phyloP scores from a whole-genome alignment of 1,140 invertebrate genomes.

The Oryzaephilus surinamensis region DNA sequence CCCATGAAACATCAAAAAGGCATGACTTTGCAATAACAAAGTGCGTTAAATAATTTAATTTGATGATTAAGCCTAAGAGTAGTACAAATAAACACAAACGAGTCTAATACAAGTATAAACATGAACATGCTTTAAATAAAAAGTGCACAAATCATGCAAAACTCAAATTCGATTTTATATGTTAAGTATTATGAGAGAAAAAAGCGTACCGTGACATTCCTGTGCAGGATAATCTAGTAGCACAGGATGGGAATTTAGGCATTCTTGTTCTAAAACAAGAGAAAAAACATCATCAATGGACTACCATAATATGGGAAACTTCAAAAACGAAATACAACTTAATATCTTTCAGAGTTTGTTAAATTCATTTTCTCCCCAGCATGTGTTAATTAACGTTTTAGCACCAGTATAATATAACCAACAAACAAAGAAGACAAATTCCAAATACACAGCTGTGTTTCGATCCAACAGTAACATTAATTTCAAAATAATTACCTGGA shows the following conservation, averaged over 20 bases:
- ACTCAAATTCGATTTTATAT: too few relatives aligned
- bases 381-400: background rate
- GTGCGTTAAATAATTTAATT: too few relatives aligned
- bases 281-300: conserved; percentile 7
- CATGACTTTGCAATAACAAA: too few relatives aligned
- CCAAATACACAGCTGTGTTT: background rate
- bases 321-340: too few relatives aligned
- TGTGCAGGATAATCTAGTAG: conserved; percentile 29
- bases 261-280: conserved; percentile 29
- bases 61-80: too few relatives aligned
- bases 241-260: conserved; percentile 23
- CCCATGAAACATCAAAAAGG: too few relatives aligned
- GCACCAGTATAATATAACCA: background rate
- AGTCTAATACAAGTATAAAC: too few relatives aligned
- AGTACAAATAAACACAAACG: too few relatives aligned
- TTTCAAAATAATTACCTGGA: conserved; percentile 50
- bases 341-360: too few relatives aligned
- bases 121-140: too few relatives aligned
- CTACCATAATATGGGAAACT: too few relatives aligned
- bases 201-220: conserved; percentile 28
- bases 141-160: too few relatives aligned
- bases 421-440: background rate
- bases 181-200: conserved; percentile 4
- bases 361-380: background rate
- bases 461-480: background rate